Evolutionary conservation across 2,113 vertebrate species (phyloP).

Genomic region (Nymphicus hollandicus): DNA sequence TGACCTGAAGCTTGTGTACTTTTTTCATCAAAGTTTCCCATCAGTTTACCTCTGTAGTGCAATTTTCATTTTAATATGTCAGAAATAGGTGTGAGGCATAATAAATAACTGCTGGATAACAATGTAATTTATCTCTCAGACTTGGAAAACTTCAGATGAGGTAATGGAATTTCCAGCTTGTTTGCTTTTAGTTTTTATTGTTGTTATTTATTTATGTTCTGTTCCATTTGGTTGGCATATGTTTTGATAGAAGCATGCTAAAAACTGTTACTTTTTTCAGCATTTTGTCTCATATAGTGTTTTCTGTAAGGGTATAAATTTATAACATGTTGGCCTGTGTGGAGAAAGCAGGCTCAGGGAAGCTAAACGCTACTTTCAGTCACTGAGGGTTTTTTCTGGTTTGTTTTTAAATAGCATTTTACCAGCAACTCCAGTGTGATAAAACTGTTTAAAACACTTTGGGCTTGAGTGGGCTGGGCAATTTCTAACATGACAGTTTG

Average conservation of each 20-base stretch:
- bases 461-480: not conserved
- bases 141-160: not conserved
- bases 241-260: not conserved
- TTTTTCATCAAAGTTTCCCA: not conserved
- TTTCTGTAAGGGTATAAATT: not conserved
- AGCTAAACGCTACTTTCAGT: not conserved
- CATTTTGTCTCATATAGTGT: not conserved
- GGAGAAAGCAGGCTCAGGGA: not conserved
- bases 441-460: not conserved
- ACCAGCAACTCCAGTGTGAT: not conserved
- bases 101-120: not conserved
- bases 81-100: not conserved
- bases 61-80: slow-evolving; percentile 33
- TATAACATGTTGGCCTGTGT: not conserved
- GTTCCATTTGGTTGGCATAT: not conserved
- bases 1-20: not conserved
- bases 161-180: not conserved
- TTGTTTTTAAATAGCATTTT: not conserved
- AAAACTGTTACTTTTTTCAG: not conserved
- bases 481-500: not conserved
- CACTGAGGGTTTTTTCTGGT: not conserved
- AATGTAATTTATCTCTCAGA: not conserved
- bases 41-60: not conserved
- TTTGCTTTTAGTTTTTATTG: not conserved
- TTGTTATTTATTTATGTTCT: not conserved